Base-by-base conservation (phyloP, 1,140 invertebrate species). In the Bombus breviceps region DNA sequence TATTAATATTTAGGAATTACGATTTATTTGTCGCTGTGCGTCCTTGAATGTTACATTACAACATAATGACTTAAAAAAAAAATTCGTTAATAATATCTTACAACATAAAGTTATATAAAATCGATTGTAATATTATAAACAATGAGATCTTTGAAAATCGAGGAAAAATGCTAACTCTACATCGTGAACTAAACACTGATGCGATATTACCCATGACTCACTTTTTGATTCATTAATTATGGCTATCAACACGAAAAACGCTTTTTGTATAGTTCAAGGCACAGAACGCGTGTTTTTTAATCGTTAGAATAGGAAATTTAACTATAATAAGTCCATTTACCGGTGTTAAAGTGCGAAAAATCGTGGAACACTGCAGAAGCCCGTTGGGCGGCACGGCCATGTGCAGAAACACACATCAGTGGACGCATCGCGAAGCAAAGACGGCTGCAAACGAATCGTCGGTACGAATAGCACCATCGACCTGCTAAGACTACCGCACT, bases 341-440 rank as follows among this genome's bases (percentile, higher is more conserved):
- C 94, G 90, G 93, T 93, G 86, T 76, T 91, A 92, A 91, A 91
- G 62, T 86, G 88, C 66, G 88, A 89, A 90, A 92, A 88, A 88
- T 72, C 76, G 91, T 88, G 81, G 92, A 93, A 90, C 87, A 91
- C 92, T 89, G 89, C 89, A 90, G 89, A 89, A 88, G 89, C 91
- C 89, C 85, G 92, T 91, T 91, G 92, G 86, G 85, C 91, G 90
- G 89, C 91, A 94, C 93, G 93, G 94, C 94, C 94, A 95, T 95
- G 94, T 95, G 93, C 93, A 95, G 93, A 93, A 94, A 93, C 92
- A 93, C 92, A 93, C 93, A 93, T 92, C 92, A 81, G 92, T 91
- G 90, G 92, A 93, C 89, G 91, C 92, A 94, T 94, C 92, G 90
- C 92, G 91, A 93, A 91, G 91, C 92, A 90, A 92, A 92, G 92